These are phyloP conservation scores for Rhincodon typus DNA, from an alignment of 2,797 vertebrate species.

Conservation along the genomic window DNA sequence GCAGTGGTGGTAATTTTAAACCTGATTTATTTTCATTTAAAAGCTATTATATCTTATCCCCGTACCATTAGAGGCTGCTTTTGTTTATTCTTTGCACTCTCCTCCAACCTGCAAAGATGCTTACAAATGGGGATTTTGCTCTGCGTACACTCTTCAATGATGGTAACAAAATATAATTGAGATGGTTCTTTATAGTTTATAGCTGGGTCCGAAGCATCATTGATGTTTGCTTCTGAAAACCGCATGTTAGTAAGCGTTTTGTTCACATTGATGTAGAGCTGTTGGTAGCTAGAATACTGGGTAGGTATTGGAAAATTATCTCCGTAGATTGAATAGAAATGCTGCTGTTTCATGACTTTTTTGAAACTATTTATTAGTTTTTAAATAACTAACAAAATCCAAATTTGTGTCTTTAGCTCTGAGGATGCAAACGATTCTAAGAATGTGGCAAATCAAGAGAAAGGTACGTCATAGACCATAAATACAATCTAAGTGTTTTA, in stretches of 20 bases:
- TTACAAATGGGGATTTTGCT: conserved; percentile 26
- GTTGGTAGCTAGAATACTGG: not conserved
- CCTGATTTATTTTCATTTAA: conserved; percentile 54
- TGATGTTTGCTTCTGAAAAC: conserved; percentile 9
- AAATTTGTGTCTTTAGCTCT: conserved; percentile 72
- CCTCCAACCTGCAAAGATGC: conserved; percentile 50
- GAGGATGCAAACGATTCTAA: conserved; percentile 74
- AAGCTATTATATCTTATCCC: conserved; percentile 40
- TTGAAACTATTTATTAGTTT: conserved; percentile 13
- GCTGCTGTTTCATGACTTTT: not conserved
- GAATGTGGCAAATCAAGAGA: conserved; percentile 73
- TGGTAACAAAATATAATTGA: conserved; percentile 14
- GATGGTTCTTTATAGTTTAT: not conserved
- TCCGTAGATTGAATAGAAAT: not conserved
- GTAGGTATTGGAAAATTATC: conserved; percentile 26
- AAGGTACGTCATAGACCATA: conserved; percentile 59
- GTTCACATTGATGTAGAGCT: not conserved
- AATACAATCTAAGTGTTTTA: not conserved
- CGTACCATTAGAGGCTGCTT: conserved; percentile 46
- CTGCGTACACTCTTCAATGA: not conserved
- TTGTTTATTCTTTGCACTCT: conserved; percentile 48
- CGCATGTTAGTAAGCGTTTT: not conserved
- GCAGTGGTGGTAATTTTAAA: conserved; percentile 54
- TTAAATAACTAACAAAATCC: conserved; percentile 40
- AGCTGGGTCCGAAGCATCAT: conserved; percentile 2